Percentiles rank a stretch among this genome's conserved stretches.
Conservation (phyloP, 30 jellyfish, hydroid and myxozoan genomes). For the Morbakka virulenta region DNA sequence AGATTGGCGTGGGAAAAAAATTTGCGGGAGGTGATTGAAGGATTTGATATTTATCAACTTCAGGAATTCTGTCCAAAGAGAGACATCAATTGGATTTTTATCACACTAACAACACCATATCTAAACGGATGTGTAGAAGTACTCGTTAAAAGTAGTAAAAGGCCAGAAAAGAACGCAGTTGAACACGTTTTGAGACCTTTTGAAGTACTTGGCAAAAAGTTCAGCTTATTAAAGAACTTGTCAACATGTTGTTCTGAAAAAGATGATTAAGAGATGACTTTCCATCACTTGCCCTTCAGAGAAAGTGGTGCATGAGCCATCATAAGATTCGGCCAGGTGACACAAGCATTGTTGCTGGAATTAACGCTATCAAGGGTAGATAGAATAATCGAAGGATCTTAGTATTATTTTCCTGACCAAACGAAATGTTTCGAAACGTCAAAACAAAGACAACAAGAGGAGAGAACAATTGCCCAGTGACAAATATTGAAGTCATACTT, state of each 20-base stretch:
- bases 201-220: conserved; percentile 56
- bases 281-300: conserved; percentile 45
- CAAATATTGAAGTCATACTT: conserved; percentile 53
- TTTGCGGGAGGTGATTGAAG: conserved; percentile 47
- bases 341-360: conserved; percentile 28
- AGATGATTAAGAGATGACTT: conserved; percentile 65
- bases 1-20: conserved; percentile 59
- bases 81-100: conserved; percentile 61
- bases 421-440: conserved; percentile 54
- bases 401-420: conserved; percentile 60
- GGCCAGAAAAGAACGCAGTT: conserved; percentile 28
- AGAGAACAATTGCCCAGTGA: conserved; percentile 57
- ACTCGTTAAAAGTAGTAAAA: conserved; percentile 46
- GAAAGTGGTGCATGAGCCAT: conserved; percentile 28
- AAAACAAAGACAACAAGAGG: conserved; percentile 49
- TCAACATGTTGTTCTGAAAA: conserved; percentile 40
- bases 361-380: conserved; percentile 60
- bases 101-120: conserved; percentile 70
- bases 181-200: conserved; percentile 50
- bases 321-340: conserved; percentile 53
- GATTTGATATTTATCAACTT: conserved; percentile 26
- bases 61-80: conserved; percentile 40
- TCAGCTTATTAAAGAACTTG: conserved; percentile 57
- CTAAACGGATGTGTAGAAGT: conserved; percentile 74
- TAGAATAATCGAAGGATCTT: conserved; percentile 47